Base-by-base conservation (phyloP, 2,113 vertebrate genomes). In the Brachirus orientalis region DNA sequence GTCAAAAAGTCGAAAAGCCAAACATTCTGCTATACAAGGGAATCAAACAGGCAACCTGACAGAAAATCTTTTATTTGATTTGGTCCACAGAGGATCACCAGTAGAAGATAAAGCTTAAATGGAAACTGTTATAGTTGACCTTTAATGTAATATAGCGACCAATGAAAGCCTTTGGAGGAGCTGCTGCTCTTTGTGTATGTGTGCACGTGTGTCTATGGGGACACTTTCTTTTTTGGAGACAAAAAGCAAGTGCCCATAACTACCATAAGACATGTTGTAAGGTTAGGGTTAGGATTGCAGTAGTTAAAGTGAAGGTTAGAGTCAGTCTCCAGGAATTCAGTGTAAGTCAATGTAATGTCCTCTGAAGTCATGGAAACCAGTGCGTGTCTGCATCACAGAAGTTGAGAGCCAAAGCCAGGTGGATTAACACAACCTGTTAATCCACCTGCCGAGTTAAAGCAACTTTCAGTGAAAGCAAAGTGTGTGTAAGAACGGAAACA, bases 101-200 rank as follows among this genome's bases (percentile, higher is more conserved):
- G 80, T 52, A 45, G 69, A 81, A 78, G 55, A 72, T 54, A 18
- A 63, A 52, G 65, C 70, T 80, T 55, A 88, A 88, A 88, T 86
- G 78, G 84, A 90, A 82, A 84, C 82, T 80, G n/a, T 67, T 58
- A 79, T 69, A 80, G 82, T 72, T 89, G 89, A 90, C 78, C 84
- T 88, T 86, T 84, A 80, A 86, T 80, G 87, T 86, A 77, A 86
- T 77, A 76, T 16, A 56, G 75, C 59, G 73, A 68, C 64, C 68
- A 45, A 75, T 69, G 74, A 85, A 73, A 84, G 69, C 72, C 65
- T 76, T 63, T 63, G 55, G 67, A 79, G 57, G 38, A 59, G 53
- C 3, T 9, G 56, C 56, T 8, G 19, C 57, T 57, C 66, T 81
- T n/a, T n/a, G 72, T 13, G 47, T 72, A 57, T 75, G 62, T 63